Evolutionary conservation across 92 coral and sea anemone species (phyloP), one percentile per base, ranked within the genome.

Genomic region (Diadumene lineata): DNA sequence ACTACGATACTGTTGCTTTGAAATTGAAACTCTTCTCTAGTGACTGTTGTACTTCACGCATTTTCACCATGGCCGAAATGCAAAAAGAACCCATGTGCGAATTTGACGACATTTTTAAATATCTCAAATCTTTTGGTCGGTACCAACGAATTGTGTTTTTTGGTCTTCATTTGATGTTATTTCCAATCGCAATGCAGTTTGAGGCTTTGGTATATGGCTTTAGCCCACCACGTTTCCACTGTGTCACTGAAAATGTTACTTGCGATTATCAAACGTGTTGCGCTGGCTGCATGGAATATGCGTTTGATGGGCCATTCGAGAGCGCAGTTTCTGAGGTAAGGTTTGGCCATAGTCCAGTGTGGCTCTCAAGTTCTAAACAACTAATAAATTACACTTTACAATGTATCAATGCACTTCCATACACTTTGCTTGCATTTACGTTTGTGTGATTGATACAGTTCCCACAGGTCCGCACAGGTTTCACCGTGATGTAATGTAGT

Each of bases 101-200:
- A 72, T 84, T 84, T 44, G 89, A 84, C 65, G 89, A 79, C 50
- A 70, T 84, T 19, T 84, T 84, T 29, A 31, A 60, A 21, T 76
- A 65, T 31, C 50, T 84, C 13, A 62, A 76, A 29, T 79, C 89
- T 9, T 84, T 84, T 77, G 84, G 89, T 11, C 60, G 60, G 55
- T 79, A 73, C 53, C 89, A 84, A 64, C 33, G 53, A 17, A 72
- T 73, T 25, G 66, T 84, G 18, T 84, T 79, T 53, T 72, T 78
- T 23, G 51, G 74, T 0, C 60, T 69, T 1, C 56, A 65, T 25
- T 28, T 84, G 56, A 11, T 82, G 32, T 72, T 84, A 1, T 38
- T 78, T 50, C 88, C 88, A n/a, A 25, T 73, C 18, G 68, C 75
- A 1, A 66, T 73, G 9, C 88, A 84, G 76, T 78, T 84, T 23